These are phyloP conservation scores for Ferdinandea cuprea DNA, from an alignment of 2,888 invertebrate species.

Conservation along the genomic window DNA sequence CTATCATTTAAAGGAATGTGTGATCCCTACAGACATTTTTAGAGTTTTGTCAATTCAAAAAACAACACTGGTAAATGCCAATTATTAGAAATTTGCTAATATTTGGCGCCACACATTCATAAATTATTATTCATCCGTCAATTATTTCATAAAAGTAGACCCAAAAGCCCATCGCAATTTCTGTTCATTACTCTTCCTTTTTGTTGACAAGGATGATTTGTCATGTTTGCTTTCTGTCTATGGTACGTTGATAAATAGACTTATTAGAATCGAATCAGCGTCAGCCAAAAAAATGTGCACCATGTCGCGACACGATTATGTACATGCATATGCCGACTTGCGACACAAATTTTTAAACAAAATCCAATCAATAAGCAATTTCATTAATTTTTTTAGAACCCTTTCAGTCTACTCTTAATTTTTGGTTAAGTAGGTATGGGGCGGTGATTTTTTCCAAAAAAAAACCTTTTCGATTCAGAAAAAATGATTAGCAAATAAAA, in stretches of 20 bases:
- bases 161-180: conserved; percentile 49
- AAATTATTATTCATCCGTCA: conserved; percentile 40
- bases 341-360: background rate
- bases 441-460: background rate
- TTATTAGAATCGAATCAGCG: conserved; percentile 7
- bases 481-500: conserved; percentile 16
- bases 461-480: conserved; percentile 2
- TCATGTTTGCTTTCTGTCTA: conserved; percentile 33
- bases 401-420: background rate
- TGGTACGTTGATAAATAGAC: conserved; percentile 26
- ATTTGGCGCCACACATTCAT: conserved; percentile 59
- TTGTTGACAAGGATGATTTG: conserved; percentile 51
- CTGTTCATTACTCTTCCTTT: conserved; percentile 49
- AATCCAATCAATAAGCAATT: conserved; percentile 52
- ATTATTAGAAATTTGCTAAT: conserved; percentile 54
- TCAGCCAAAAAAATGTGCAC: conserved; percentile 4
- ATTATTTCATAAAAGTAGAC: conserved; percentile 51
- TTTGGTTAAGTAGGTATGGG: background rate
- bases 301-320: background rate
- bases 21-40: too few relatives aligned
- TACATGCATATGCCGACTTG: background rate
- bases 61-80: conserved; percentile 51
- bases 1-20: too few relatives aligned
- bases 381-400: conserved; percentile 24
- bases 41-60: too few relatives aligned